Evolutionary conservation across 2,888 invertebrate genomes (phyloP), one percentile per base, ranked within the genome.

Genomic region (Clivina fossor): DNA sequence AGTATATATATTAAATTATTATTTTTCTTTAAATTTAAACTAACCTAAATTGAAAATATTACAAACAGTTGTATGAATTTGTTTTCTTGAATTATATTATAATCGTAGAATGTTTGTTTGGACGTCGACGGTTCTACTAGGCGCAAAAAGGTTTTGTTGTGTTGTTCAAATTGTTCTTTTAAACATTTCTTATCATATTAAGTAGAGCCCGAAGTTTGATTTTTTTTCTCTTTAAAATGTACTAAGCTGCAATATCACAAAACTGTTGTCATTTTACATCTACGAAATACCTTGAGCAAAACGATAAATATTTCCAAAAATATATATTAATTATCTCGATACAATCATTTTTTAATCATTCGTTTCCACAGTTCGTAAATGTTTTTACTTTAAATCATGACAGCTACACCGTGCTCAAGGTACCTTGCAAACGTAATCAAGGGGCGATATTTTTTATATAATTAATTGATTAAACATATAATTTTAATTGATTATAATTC

Each of bases 251-350:
- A 26, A 20, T 53, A 53, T 53, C 53, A 53, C 53, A 53, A 53
- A 53, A 43, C 43, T 13, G 40, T 40, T 40, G 35, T 35, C 26
- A 44, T 44, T 44, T 16, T 50, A 38, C 43, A 19, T 20, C 44
- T n/a, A 24, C 13, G 15, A 43, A 43, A 44, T 44, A 53, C 53
- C 44, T 53, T 53, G 53, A 53, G 35, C 44, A 43, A 7, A 40
- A 8, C 8, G 30, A 44, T 53, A 53, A 53, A 53, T 53, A 53
- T 53, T 44, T 53, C 53, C 53, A 53, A 53, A 53, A 53, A 53
- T 53, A 53, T 53, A 53, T 53, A 40, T 13, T 33, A 15, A 33
- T 20, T 44, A 53, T 53, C 44, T 53, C 32, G 41, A 50, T 40
- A 44, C 16, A 53, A 44, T 30, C 3, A 13, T 43, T 19, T 41